Evolutionary conservation across 2,888 invertebrate species (phyloP), one percentile per base, ranked within the genome.

Genomic region (Molanna angustata): DNA sequence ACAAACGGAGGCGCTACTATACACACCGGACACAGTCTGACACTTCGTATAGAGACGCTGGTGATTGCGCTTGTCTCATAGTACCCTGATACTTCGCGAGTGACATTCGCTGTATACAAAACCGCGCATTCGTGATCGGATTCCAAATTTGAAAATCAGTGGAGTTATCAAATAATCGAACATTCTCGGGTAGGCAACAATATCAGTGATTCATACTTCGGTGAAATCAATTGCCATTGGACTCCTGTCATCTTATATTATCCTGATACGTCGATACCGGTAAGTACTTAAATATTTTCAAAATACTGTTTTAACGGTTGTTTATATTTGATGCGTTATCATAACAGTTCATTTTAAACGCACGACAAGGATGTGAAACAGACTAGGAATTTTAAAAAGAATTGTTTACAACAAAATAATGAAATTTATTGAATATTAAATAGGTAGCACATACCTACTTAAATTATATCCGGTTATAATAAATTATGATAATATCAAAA

Each of bases 11-110:
- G 21, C 45, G 39, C 51, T n/a, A 39, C 39, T 44, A 37, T 31
- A 44, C 50, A 37, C 50, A 4, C 31, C 17, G 39, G 45, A 31
- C 42, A 41, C 52, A 52, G 27, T 52, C 52, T 27, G 46, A 22
- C 4, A n/a, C n/a, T n/a, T n/a, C n/a, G n/a, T n/a, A n/a, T 22
- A 42, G 52, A 47, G 47, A 46, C 52, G 52, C 18, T 22, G 42
- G 22, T n/a, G 46, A 41, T 35, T 42, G 52, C 47, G 46, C 52
- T 44, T 41, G 52, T 52, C 47, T 42, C 47, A 46, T 47, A 47
- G 22, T 32, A 9, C 18, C 52, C 52, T 32, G 40, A 20, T 51
- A 45, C 31, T 21, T 31, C 45, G 42, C 46, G 42, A 52, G 47
- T 52, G 46, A 41, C 51, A 20, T 45, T 45, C 48, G 18, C 19